Conservation (phyloP, 1,140 invertebrate species). For the Pentalonia nigronervosa region DNA sequence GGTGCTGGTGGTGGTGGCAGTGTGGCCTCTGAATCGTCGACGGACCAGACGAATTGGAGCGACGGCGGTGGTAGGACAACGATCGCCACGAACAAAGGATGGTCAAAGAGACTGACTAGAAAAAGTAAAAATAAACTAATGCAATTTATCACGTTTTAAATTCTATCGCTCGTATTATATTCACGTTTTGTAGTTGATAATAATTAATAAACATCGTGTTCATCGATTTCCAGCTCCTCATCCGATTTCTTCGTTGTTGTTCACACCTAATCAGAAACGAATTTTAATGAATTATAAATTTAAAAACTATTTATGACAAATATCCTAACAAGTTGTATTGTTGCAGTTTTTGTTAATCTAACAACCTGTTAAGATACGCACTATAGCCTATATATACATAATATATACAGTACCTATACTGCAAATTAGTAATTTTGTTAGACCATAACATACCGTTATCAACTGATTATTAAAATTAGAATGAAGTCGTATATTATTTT, state of each 20-base stretch:
- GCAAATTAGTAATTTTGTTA: no score
- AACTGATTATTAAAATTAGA: background rate
- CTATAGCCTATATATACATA: no score
- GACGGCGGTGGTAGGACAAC: background rate
- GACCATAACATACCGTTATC: background rate
- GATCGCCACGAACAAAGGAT: background rate
- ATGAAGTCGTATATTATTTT: background rate
- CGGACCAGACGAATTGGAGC: conserved; percentile 23
- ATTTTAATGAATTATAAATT: background rate
- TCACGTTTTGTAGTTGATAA: background rate
- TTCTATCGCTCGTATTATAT: no score
- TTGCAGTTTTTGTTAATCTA: no score
- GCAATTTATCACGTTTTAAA: background rate
- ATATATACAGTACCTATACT: no score
- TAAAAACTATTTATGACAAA: background rate
- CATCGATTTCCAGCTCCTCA: background rate
- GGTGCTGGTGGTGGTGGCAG: background rate
- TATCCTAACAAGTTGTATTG: no score
- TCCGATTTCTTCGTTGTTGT: background rate
- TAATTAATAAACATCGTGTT: background rate
- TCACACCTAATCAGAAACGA: background rate
- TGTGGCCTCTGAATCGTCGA: conserved; percentile 22
- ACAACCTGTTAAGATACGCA: no score
- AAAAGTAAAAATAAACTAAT: conserved; percentile 18
- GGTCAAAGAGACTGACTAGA: conserved; percentile 21